Conservation (phyloP, 2,113 vertebrate genomes). For the Hippocampus mohnikei region DNA sequence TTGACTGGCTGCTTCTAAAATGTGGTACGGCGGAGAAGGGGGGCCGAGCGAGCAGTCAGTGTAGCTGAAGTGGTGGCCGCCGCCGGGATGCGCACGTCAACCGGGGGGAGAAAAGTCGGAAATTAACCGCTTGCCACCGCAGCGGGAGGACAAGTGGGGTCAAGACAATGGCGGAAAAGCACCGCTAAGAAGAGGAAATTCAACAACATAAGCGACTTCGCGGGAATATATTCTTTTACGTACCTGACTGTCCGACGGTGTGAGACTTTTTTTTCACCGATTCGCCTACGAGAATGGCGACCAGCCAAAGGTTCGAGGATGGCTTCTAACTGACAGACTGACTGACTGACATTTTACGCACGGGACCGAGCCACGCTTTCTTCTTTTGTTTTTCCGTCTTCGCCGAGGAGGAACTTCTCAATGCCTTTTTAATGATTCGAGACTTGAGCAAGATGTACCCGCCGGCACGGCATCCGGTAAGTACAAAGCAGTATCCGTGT, state of each 20-base stretch:
- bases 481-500: conserved; percentile 25
- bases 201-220: conserved; percentile 21
- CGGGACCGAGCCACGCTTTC: conserved; percentile 13
- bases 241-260: not conserved
- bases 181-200: conserved; percentile 6
- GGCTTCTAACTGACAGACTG: conserved; percentile 9
- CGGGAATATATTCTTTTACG: not conserved
- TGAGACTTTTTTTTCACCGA: conserved; percentile 48
- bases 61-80: conserved; percentile 42
- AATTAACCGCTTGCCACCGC: conserved; percentile 36
- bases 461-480: conserved; percentile 69
- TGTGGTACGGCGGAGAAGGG: conserved; percentile 26
- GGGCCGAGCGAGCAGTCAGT: conserved; percentile 21
- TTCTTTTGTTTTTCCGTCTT: conserved; percentile 29
- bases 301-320: conserved; percentile 29
- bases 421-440: conserved; percentile 65
- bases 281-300: conserved; percentile 7
- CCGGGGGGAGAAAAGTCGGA: conserved; percentile 40
- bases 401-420: conserved; percentile 56
- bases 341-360: conserved; percentile 41
- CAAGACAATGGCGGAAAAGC: conserved; percentile 34
- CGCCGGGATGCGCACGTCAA: conserved; percentile 38
- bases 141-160: conserved; percentile 37
- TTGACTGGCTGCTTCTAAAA: conserved; percentile 57
- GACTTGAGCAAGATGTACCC: conserved; percentile 74